These are phyloP conservation scores for Drosophila cardini DNA, from an alignment of 1,140 invertebrate genomes.

Conservation along the genomic window DNA sequence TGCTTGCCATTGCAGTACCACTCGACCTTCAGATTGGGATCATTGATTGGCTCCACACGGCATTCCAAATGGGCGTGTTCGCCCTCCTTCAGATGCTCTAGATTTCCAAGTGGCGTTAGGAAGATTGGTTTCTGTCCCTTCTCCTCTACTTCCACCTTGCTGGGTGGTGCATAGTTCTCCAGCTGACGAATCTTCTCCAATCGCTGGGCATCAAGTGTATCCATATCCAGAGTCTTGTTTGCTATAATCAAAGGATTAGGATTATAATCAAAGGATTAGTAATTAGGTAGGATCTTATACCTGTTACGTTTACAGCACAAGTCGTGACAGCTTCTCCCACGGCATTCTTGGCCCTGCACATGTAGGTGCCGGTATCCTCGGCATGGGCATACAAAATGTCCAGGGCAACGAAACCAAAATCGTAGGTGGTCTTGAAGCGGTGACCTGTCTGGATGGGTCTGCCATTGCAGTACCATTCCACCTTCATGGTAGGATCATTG, in stretches of 20 bases:
- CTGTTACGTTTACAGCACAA: slow-evolving; percentile 92
- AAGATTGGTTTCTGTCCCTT: slow-evolving; percentile 93
- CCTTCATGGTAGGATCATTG: slow-evolving; percentile 97
- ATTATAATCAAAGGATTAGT: not conserved
- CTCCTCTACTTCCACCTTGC: slow-evolving; percentile 91
- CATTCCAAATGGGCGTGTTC: slow-evolving; percentile 98
- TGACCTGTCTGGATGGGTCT: slow-evolving; percentile 94
- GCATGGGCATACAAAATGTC: slow-evolving; percentile 98
- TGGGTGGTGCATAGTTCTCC: slow-evolving; percentile 91
- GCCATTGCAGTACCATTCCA: slow-evolving; percentile 98
- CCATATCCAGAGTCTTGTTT: slow-evolving; percentile 92
- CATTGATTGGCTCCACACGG: slow-evolving; percentile 97
- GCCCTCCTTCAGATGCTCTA: slow-evolving; percentile 95
- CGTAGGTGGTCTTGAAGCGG: slow-evolving; percentile 96
- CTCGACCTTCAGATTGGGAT: slow-evolving; percentile 96
- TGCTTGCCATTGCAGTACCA: slow-evolving; percentile 96
- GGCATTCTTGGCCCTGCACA: slow-evolving; percentile 96
- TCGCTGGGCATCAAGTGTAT: slow-evolving; percentile 95
- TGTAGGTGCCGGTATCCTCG: slow-evolving; percentile 97
- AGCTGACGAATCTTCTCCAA: slow-evolving; percentile 95
- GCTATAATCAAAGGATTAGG: slow-evolving; percentile 86
- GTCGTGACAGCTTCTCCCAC: slow-evolving; percentile 97
- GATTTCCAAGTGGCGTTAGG: slow-evolving; percentile 92
- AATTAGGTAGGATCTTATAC: slow-evolving; percentile 84
- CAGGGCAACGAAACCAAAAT: slow-evolving; percentile 97